Percentiles rank a stretch among this genome's conserved stretches.
phyloP scores from a whole-genome alignment of 2,888 invertebrate species.

The Drosophila subsilvestris region DNA sequence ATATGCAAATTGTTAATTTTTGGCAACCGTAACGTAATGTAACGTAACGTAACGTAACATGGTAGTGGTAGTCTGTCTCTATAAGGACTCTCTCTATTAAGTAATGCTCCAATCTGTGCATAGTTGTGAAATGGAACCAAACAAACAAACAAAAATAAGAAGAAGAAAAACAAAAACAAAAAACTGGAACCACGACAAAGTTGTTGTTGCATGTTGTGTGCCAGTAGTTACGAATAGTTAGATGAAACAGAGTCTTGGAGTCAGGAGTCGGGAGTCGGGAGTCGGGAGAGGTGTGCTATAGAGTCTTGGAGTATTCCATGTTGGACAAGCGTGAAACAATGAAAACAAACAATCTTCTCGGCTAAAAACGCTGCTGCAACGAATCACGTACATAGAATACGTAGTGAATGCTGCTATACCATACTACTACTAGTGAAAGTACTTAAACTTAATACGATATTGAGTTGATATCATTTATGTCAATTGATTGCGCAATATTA shows the following conservation, averaged over 20 bases:
- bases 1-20: conserved; percentile 63
- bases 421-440: conserved; percentile 7
- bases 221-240: conserved; percentile 24
- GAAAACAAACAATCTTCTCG: conserved; percentile 52
- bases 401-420: conserved; percentile 32
- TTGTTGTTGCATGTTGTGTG: conserved; percentile 21
- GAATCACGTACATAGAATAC: conserved; percentile 46
- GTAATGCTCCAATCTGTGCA: conserved; percentile 41
- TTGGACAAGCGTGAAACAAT: conserved; percentile 72
- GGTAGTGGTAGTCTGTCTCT: conserved; percentile 50
- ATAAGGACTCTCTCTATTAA: conserved; percentile 21
- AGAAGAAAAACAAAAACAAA: no score
- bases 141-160: not conserved
- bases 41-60: not conserved
- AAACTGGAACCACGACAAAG: conserved; percentile 20
- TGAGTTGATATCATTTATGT: conserved; percentile 51
- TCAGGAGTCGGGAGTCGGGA: not conserved
- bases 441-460: conserved; percentile 23
- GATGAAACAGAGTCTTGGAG: not conserved
- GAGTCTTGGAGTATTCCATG: conserved; percentile 24
- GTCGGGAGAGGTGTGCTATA: no score
- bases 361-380: conserved; percentile 63
- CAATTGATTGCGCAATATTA: conserved; percentile 46
- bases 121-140: conserved; percentile 36
- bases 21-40: conserved; percentile 18